Conservation (phyloP, 2,113 vertebrate genomes). For the Nicator chloris region DNA sequence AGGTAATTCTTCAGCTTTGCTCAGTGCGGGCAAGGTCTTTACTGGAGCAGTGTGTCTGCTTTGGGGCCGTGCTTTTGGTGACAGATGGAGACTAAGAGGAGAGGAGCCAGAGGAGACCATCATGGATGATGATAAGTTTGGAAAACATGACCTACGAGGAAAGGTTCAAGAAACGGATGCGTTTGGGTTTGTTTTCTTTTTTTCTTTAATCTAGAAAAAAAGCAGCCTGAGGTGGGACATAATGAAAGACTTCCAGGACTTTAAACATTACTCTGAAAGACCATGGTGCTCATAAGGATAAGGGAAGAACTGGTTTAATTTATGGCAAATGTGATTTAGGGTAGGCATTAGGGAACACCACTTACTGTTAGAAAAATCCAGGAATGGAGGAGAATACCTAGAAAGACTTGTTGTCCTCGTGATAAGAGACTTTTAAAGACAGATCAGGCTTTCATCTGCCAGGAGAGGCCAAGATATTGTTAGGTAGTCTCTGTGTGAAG, state of each 20-base stretch:
- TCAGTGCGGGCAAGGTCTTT: background rate
- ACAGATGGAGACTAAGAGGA: background rate
- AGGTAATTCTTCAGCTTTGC: background rate
- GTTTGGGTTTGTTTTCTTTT: background rate
- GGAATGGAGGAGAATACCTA: background rate
- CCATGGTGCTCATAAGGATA: background rate
- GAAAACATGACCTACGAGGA: background rate
- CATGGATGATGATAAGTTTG: background rate
- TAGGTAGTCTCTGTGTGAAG: background rate
- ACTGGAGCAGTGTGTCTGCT: background rate
- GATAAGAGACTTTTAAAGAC: background rate
- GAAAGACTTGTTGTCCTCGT: background rate
- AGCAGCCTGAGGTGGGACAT: background rate
- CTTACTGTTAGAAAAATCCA: background rate
- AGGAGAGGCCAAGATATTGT: background rate
- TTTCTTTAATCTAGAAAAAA: background rate
- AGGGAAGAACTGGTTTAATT: background rate
- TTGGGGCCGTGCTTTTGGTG: background rate
- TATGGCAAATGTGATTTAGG: background rate
- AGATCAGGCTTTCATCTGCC: background rate
- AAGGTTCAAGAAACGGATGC: background rate
- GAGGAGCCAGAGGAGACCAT: background rate
- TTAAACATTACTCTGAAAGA: background rate
- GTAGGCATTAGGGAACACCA: background rate
- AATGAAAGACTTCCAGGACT: background rate